Conservation (phyloP, 2,797 vertebrate genomes). For the Pagetopsis macropterus region DNA sequence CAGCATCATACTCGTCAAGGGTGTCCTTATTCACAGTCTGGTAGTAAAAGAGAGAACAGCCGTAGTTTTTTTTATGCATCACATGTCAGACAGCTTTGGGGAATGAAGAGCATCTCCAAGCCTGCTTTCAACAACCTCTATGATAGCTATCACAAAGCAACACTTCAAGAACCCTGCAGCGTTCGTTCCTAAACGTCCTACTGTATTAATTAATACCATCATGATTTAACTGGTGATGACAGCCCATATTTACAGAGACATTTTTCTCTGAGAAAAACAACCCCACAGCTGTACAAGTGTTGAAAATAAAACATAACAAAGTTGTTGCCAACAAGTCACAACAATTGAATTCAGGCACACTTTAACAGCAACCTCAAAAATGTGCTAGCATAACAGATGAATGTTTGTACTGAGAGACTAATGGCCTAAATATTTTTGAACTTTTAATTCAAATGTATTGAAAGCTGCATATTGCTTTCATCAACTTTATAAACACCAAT, state of each 20-base stretch:
- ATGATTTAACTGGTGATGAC: constrained; percentile 36
- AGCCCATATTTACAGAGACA: constrained; percentile 11
- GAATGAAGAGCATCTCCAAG: constrained; percentile 39
- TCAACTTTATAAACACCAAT: background rate
- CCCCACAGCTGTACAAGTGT: background rate
- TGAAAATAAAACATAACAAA: constrained; percentile 1
- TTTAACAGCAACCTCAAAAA: background rate
- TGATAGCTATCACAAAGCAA: constrained; percentile 23
- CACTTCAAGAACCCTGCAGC: constrained; percentile 23
- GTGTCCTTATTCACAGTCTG: constrained; percentile 51
- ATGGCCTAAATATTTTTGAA: background rate
- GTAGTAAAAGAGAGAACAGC: constrained; percentile 63
- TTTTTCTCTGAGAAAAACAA: constrained; percentile 4
- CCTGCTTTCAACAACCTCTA: constrained; percentile 36
- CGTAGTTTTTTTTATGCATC: constrained; percentile 59
- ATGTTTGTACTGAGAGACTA: background rate
- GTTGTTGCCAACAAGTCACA: constrained; percentile 3
- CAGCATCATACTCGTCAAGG: constrained; percentile 46
- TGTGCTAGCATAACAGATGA: background rate
- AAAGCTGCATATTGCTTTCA: background rate
- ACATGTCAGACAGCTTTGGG: constrained; percentile 61
- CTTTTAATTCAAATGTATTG: background rate
- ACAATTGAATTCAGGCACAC: background rate
- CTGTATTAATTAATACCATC: constrained; percentile 17
- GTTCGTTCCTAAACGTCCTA: constrained; percentile 1